Percentiles rank a stretch among this genome's conserved stretches.
These are phyloP conservation scores for Lates calcarifer DNA, from an alignment of 2,113 vertebrate genomes.

Conservation along the genomic window DNA sequence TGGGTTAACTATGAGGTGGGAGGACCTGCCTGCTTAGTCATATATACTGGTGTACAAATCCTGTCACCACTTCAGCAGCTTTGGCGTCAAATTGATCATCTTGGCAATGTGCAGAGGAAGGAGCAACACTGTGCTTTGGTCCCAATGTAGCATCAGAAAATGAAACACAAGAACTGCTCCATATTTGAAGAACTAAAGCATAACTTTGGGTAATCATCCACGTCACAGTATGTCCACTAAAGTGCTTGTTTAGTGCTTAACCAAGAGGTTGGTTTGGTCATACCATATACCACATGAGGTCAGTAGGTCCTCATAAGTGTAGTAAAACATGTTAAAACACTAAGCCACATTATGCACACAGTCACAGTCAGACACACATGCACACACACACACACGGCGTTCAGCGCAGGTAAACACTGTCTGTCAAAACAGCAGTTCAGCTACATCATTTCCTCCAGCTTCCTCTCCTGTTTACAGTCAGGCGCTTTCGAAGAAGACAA, in stretches of 20 bases:
- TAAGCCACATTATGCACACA: not conserved
- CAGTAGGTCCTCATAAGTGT: not conserved
- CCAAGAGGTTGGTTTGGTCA: too few relatives aligned
- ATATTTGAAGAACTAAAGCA: too few relatives aligned
- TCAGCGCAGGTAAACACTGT: slow-evolving; percentile 26
- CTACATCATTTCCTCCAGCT: slow-evolving; percentile 27
- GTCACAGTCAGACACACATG: not conserved
- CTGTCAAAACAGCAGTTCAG: slow-evolving; percentile 27
- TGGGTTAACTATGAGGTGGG: too few relatives aligned
- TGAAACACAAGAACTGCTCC: too few relatives aligned
- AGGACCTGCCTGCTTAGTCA: not conserved
- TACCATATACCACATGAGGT: too few relatives aligned
- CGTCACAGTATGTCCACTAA: too few relatives aligned
- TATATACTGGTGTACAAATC: not conserved
- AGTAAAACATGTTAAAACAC: not conserved
- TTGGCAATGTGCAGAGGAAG: not conserved
- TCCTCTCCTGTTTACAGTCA: slow-evolving; percentile 38
- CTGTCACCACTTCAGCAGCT: not conserved
- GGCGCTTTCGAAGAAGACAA: not conserved
- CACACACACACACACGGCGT: not conserved
- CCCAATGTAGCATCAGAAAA: too few relatives aligned
- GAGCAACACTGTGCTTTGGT: too few relatives aligned
- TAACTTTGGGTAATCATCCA: too few relatives aligned
- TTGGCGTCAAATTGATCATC: not conserved
- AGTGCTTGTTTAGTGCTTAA: too few relatives aligned